Evolutionary conservation across 2,888 invertebrate genomes (phyloP).

Genomic region (Strigamia transsilvanica): DNA sequence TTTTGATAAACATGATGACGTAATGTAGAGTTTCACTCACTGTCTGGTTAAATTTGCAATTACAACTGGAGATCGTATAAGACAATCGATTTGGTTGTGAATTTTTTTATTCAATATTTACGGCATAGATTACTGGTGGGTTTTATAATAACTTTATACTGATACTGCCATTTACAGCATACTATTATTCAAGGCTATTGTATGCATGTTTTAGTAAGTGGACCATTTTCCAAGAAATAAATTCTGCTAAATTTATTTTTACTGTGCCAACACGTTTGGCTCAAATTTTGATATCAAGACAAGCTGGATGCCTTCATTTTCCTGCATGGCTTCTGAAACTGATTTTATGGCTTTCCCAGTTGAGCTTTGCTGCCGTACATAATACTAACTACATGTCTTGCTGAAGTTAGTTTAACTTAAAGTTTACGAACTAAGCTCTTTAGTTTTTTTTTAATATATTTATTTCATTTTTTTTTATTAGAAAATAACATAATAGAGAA

Average conservation of each 20-base stretch:
- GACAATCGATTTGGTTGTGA: background rate
- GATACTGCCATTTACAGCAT: constrained; percentile 23
- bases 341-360: constrained; percentile 17
- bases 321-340: constrained; percentile 18
- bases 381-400: background rate
- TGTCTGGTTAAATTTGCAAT: too few species aligned
- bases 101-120: background rate
- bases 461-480: background rate
- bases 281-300: constrained; percentile 36
- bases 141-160: background rate
- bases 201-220: constrained; percentile 18
- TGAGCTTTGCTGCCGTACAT: constrained; percentile 15
- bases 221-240: constrained; percentile 12
- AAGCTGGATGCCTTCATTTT: constrained; percentile 29
- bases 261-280: constrained; percentile 27
- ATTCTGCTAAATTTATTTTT: constrained; percentile 43
- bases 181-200: constrained; percentile 21
- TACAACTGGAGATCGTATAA: too few species aligned
- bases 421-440: background rate
- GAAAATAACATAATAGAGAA: background rate
- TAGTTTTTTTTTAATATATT: background rate
- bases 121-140: background rate
- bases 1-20: too few species aligned
- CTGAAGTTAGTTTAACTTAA: background rate
- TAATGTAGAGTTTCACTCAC: too few species aligned